Conservation (phyloP, 2,888 invertebrate species). For the Rapana venosa region DNA sequence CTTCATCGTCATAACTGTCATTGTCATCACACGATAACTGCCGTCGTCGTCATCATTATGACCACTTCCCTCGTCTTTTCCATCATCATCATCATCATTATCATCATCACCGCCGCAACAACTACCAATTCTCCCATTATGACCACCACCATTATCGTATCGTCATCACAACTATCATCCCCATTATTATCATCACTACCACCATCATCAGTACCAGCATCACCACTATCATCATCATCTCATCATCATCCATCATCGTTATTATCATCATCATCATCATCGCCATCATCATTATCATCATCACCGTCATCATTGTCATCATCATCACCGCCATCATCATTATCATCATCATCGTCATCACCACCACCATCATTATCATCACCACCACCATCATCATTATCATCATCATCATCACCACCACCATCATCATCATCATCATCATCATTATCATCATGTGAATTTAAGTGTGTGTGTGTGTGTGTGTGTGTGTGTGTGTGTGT, state of each 20-base stretch:
- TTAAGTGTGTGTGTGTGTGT: no score
- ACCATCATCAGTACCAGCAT: no score
- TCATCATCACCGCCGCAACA: no score
- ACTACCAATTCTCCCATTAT: no score
- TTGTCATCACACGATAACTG: not conserved
- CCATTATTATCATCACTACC: no score
- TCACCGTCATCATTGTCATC: constrained; percentile 40
- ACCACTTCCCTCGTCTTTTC: no score
- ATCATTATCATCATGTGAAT: not conserved
- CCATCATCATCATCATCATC: not conserved
- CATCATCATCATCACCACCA: not conserved
- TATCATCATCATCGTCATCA: not conserved
- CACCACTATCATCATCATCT: not conserved
- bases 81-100: no score
- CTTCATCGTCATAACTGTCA: not conserved
- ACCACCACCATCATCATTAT: not conserved
- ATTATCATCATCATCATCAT: constrained; percentile 43
- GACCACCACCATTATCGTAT: no score
- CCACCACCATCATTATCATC: not conserved
- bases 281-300: constrained; percentile 43
- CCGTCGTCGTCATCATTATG: no score
- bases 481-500: no score
- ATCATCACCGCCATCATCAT: not conserved
- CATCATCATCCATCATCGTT: constrained; percentile 30
- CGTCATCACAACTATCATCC: no score